Evolutionary conservation across 2,888 invertebrate genomes (phyloP).

Genomic region (Heliconius erato): DNA sequence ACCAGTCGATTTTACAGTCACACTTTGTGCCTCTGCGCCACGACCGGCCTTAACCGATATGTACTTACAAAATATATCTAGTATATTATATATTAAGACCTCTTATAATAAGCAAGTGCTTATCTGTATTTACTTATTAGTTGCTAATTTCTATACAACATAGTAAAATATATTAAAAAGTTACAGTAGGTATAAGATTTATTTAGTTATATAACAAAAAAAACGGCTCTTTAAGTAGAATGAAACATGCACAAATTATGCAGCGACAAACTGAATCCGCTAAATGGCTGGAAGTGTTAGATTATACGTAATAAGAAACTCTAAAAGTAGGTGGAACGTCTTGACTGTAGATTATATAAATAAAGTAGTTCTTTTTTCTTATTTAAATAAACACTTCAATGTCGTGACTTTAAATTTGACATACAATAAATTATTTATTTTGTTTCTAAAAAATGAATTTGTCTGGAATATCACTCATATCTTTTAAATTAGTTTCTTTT

Average conservation of each 20-base stretch:
- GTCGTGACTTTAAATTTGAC: no score
- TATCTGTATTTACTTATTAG: neutral
- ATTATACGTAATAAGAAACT: slow-evolving; percentile 38
- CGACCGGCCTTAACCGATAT: no score
- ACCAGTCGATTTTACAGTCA: no score
- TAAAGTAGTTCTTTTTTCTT: neutral
- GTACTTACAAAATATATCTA: no score
- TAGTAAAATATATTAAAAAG: neutral
- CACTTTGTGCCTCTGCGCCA: no score
- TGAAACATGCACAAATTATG: slow-evolving; percentile 31
- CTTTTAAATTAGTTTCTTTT: no score
- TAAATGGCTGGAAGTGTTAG: slow-evolving; percentile 43
- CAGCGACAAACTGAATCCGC: slow-evolving; percentile 23
- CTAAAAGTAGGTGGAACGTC: slow-evolving; percentile 22
- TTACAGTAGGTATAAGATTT: neutral
- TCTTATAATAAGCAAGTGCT: neutral
- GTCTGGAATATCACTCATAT: no score
- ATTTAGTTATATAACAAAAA: neutral
- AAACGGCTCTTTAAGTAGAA: neutral
- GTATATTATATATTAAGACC: neutral
- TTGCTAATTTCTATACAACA: neutral
- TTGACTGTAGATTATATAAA: neutral
- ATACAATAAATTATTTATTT: no score
- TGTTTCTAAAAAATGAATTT: no score
- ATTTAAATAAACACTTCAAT: neutral